Percentiles rank a stretch among this genome's conserved stretches.
Conservation (phyloP, 2,113 vertebrate genomes). For the Ploceus nigricollis region DNA sequence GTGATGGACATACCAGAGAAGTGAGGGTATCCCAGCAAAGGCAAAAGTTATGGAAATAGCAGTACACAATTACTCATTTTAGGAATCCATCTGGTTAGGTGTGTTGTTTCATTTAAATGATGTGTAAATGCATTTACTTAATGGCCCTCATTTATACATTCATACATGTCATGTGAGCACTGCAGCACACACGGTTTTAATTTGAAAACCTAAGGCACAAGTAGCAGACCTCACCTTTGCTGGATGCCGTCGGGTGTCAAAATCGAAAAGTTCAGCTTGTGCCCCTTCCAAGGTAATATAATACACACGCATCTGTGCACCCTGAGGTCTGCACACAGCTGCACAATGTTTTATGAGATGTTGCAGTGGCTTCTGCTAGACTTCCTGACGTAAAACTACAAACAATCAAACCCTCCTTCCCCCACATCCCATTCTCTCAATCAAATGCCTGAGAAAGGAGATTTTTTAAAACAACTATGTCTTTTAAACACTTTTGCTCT, state of each 20-base stretch:
- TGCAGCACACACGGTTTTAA: slow-evolving; percentile 58
- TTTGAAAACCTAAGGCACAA: slow-evolving; percentile 59
- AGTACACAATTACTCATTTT: slow-evolving; percentile 36
- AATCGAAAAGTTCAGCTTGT: slow-evolving; percentile 59
- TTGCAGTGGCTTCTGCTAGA: slow-evolving; percentile 65
- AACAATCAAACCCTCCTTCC: slow-evolving; percentile 51
- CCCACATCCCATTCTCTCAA: slow-evolving; percentile 13
- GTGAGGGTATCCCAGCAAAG: not conserved
- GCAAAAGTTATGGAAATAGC: slow-evolving; percentile 45
- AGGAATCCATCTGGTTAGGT: slow-evolving; percentile 51
- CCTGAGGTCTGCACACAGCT: slow-evolving; percentile 66
- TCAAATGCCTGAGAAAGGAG: not conserved
- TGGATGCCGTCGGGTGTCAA: slow-evolving; percentile 60
- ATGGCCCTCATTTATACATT: slow-evolving; percentile 54
- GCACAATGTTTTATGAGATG: slow-evolving; percentile 67
- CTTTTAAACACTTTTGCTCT: not conserved
- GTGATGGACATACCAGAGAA: slow-evolving; percentile 21
- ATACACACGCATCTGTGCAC: slow-evolving; percentile 62
- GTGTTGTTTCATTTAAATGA: slow-evolving; percentile 65
- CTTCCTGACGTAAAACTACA: slow-evolving; percentile 64
- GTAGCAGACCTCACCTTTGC: slow-evolving; percentile 69
- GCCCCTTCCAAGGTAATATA: slow-evolving; percentile 65
- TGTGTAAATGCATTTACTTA: slow-evolving; percentile 60
- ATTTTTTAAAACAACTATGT: not conserved
- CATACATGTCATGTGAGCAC: slow-evolving; percentile 56